phyloP scores from a whole-genome alignment of 2,888 invertebrate genomes.

The Drosophila glabriapex region DNA sequence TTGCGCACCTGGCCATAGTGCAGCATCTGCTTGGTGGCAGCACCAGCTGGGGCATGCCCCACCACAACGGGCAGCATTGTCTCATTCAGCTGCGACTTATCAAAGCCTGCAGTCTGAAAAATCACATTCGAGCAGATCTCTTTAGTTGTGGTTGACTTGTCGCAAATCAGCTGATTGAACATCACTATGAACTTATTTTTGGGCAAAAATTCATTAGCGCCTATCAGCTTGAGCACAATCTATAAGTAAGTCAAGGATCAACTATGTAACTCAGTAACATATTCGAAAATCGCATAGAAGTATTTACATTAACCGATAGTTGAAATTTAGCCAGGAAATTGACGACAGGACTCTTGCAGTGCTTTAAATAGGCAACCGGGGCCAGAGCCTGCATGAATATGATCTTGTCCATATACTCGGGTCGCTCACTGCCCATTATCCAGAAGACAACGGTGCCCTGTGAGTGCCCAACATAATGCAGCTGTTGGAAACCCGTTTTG shows the following conservation, averaged over 20 bases:
- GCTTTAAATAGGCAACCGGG: slow-evolving; percentile 89
- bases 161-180: slow-evolving; percentile 87
- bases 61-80: slow-evolving; percentile 89
- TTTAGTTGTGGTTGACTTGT: slow-evolving; percentile 87
- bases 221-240: slow-evolving; percentile 79
- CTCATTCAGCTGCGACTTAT: slow-evolving; percentile 86
- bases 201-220: slow-evolving; percentile 88
- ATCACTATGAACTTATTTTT: slow-evolving; percentile 86
- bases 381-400: slow-evolving; percentile 89
- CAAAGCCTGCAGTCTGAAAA: slow-evolving; percentile 89
- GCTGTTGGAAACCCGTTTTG: slow-evolving; percentile 87
- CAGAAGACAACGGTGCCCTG: slow-evolving; percentile 91
- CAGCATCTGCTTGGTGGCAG: slow-evolving; percentile 89
- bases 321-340: slow-evolving; percentile 85
- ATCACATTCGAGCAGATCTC: slow-evolving; percentile 89
- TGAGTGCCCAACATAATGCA: slow-evolving; percentile 94
- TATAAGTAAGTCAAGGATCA: slow-evolving; percentile 15
- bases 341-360: slow-evolving; percentile 87
- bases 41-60: slow-evolving; percentile 90
- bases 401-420: slow-evolving; percentile 89
- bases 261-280: background rate
- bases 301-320: slow-evolving; percentile 85
- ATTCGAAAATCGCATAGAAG: slow-evolving; percentile 6
- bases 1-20: slow-evolving; percentile 90
- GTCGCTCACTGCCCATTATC: slow-evolving; percentile 88